These are phyloP conservation scores for Zaprionus inermis DNA, from an alignment of 1,140 invertebrate genomes.

Conservation along the genomic window DNA sequence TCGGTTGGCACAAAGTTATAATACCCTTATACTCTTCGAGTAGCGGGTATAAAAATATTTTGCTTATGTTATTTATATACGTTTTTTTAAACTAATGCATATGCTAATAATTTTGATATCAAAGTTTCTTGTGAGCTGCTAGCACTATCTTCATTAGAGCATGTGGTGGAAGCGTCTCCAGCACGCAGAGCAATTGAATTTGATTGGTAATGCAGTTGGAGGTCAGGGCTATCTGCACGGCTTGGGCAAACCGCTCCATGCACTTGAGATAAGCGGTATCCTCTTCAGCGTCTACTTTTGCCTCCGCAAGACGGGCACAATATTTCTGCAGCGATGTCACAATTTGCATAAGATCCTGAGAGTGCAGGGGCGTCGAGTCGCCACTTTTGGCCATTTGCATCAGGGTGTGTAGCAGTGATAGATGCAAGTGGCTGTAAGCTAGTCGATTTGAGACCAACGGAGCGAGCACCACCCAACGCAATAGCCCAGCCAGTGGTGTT, in stretches of 20 bases:
- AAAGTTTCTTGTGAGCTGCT: conserved; percentile 77
- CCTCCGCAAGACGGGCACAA: conserved; percentile 78
- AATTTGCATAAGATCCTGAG: conserved; percentile 86
- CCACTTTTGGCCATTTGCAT: conserved; percentile 84
- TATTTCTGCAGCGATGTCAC: conserved; percentile 84
- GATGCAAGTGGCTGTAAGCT: conserved; percentile 87
- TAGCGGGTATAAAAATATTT: too few species aligned
- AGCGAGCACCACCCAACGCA: conserved; percentile 89
- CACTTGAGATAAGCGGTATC: conserved; percentile 85
- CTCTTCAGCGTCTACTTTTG: conserved; percentile 50
- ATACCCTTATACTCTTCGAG: too few species aligned
- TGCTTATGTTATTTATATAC: neutral
- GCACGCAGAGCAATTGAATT: conserved; percentile 85
- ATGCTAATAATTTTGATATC: conserved; percentile 7
- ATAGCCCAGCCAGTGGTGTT: conserved; percentile 91
- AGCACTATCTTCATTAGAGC: conserved; percentile 87
- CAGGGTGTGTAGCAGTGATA: conserved; percentile 87
- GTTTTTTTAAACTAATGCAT: neutral
- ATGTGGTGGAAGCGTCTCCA: conserved; percentile 86
- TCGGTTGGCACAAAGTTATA: too few species aligned
- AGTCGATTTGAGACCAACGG: conserved; percentile 85
- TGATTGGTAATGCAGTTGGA: conserved; percentile 91
- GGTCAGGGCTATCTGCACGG: conserved; percentile 89
- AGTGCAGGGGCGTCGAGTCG: conserved; percentile 86
- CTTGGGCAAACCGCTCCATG: conserved; percentile 90